Percentiles rank a stretch among this genome's conserved stretches.
These are phyloP conservation scores for Aegotheles bennettii DNA, from an alignment of 2,113 vertebrate species.

Conservation along the genomic window DNA sequence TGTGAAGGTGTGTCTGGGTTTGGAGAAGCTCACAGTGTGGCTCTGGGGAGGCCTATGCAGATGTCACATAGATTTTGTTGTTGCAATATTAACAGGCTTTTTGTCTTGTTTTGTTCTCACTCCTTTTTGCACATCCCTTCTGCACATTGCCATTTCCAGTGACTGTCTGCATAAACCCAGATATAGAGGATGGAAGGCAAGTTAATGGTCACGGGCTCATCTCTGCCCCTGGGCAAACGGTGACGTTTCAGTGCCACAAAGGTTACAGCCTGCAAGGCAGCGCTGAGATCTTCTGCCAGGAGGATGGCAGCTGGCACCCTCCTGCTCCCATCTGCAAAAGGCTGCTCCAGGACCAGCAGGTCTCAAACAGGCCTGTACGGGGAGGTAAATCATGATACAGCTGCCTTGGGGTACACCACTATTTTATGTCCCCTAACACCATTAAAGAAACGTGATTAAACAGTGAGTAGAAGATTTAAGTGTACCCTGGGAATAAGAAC, in stretches of 20 bases:
- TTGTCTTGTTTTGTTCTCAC: accelerated
- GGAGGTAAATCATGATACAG: not conserved
- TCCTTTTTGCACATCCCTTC: not conserved
- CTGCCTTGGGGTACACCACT: not conserved
- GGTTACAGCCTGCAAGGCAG: slow-evolving; percentile 34
- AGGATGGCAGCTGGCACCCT: slow-evolving; percentile 43
- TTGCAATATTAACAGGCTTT: not conserved
- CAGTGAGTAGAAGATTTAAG: not conserved
- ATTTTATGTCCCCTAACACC: not conserved
- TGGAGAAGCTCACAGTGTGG: no score
- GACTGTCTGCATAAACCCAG: not conserved
- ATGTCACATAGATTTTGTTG: accelerated
- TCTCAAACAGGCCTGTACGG: not conserved
- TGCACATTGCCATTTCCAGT: not conserved
- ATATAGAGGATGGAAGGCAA: not conserved
- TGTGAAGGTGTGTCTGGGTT: not conserved
- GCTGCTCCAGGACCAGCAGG: accelerated
- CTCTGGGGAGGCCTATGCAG: not conserved
- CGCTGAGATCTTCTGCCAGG: not conserved
- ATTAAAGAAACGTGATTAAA: not conserved
- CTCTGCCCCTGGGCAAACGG: not conserved
- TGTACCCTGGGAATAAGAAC: not conserved
- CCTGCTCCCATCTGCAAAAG: not conserved
- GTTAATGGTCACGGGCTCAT: not conserved
- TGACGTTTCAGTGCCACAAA: not conserved